Conservation (phyloP, 2,888 invertebrate species). For the Gryllus longicercus region DNA sequence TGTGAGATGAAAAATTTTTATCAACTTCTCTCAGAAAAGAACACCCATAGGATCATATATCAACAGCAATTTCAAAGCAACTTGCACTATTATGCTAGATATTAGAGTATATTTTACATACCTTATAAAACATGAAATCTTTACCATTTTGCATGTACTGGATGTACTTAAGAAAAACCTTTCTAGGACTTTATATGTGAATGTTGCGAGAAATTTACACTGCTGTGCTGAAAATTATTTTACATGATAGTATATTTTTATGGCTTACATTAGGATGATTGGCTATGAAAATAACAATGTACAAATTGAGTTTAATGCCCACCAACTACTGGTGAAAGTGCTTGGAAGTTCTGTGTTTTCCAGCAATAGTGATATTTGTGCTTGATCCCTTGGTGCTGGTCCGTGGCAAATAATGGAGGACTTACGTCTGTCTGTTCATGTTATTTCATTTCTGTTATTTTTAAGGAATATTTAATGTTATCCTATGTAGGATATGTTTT, state of each 20-base stretch:
- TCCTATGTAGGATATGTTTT: conserved; percentile 28
- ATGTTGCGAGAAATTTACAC: conserved; percentile 33
- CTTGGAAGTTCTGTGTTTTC: conserved; percentile 5
- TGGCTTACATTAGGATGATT: conserved; percentile 31
- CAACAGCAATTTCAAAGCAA: conserved; percentile 11
- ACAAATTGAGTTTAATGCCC: conserved; percentile 22
- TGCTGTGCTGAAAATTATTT: conserved; percentile 32
- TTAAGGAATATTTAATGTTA: conserved; percentile 1
- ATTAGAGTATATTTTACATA: conserved; percentile 35
- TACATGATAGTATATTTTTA: conserved; percentile 34
- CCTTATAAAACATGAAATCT: conserved; percentile 32
- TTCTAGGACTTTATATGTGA: conserved; percentile 35
- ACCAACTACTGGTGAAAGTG: conserved; percentile 18
- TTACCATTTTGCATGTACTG: conserved; percentile 35
- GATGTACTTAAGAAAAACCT: conserved; percentile 34
- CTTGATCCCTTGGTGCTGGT: conserved; percentile 17
- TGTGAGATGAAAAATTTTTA: conserved; percentile 19
- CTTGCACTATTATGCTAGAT: conserved; percentile 24
- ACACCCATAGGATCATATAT: conserved; percentile 12
- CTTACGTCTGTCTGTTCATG: background rate
- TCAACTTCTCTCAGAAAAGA: conserved; percentile 19
- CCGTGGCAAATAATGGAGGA: conserved; percentile 9
- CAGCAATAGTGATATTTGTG: conserved; percentile 23
- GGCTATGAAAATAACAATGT: conserved; percentile 23
- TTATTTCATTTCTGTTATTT: conserved; percentile 17